phyloP scores from a whole-genome alignment of 2,113 vertebrate species.

The Pagrus major region DNA sequence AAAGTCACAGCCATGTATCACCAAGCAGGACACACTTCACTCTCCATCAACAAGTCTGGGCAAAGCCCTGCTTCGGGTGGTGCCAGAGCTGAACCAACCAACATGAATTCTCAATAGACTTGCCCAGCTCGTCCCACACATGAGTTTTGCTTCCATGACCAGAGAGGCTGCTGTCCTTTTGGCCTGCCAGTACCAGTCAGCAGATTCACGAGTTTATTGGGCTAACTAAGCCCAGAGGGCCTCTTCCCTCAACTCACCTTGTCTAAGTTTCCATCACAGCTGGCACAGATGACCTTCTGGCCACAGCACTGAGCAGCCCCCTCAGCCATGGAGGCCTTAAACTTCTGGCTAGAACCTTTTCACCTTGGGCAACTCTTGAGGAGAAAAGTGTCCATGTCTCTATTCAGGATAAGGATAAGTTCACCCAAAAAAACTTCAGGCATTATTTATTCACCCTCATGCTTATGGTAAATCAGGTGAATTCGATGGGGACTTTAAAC shows the following conservation, averaged over 20 bases:
- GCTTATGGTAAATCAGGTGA: no score
- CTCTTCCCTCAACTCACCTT: not conserved
- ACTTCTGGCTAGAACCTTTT: not conserved
- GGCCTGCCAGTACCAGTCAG: conserved; percentile 11
- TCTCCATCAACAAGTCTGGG: not conserved
- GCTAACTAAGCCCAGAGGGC: not conserved
- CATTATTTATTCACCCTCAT: no score
- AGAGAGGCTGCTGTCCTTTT: not conserved
- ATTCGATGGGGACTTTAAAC: no score
- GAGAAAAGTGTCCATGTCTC: not conserved
- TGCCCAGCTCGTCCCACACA: not conserved
- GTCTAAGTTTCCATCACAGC: conserved; percentile 4
- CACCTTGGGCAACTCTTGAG: not conserved
- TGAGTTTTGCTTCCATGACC: not conserved
- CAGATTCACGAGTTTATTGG: conserved; percentile 6
- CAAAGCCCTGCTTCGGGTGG: not conserved
- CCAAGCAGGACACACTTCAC: not conserved
- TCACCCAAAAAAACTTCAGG: no score
- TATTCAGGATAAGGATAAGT: no score
- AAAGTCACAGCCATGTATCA: conserved; percentile 4
- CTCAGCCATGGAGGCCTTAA: conserved; percentile 5
- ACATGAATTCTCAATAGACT: not conserved
- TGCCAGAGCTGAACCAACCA: not conserved
- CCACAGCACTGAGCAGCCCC: not conserved
- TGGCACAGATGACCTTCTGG: not conserved